Percentiles rank a stretch among this genome's conserved stretches.
These are phyloP conservation scores for Pithys albifrons DNA, from an alignment of 2,113 vertebrate genomes.

Conservation along the genomic window DNA sequence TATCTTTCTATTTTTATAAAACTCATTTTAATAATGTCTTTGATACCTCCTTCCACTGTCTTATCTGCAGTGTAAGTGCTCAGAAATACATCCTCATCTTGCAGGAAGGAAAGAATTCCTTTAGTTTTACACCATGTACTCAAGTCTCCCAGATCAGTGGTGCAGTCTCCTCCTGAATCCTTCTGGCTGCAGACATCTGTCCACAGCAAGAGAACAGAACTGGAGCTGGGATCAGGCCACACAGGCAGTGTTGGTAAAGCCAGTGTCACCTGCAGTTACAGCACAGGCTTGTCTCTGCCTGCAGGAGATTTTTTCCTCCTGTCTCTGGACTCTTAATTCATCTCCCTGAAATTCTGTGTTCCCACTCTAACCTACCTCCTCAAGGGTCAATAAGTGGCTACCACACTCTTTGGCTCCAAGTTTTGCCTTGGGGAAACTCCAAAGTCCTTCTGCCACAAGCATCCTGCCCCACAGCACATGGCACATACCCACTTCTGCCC, in stretches of 20 bases:
- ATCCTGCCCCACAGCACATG: not conserved
- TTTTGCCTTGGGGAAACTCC: not conserved
- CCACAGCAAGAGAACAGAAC: not conserved
- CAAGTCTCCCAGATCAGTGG: not conserved
- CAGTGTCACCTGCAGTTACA: not conserved
- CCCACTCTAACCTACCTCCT: not conserved
- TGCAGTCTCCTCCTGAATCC: not conserved
- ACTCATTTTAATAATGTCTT: not conserved
- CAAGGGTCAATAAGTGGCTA: not conserved
- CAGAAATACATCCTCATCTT: not conserved
- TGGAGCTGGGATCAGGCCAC: not conserved
- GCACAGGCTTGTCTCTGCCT: not conserved
- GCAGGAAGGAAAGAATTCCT: not conserved
- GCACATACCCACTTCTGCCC: conserved; percentile 40
- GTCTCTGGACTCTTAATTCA: not conserved
- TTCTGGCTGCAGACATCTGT: not conserved
- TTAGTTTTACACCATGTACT: not conserved
- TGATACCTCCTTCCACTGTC: not conserved
- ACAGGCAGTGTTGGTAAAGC: not conserved
- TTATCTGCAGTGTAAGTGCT: not conserved
- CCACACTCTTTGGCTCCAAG: not conserved
- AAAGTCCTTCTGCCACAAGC: not conserved
- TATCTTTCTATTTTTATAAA: conserved; percentile 8
- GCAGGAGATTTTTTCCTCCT: not conserved
- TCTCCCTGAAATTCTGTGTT: not conserved